Percentiles rank a stretch among this genome's conserved stretches.
phyloP scores from a whole-genome alignment of 2,797 vertebrate genomes.

The Smutsia gigantea region DNA sequence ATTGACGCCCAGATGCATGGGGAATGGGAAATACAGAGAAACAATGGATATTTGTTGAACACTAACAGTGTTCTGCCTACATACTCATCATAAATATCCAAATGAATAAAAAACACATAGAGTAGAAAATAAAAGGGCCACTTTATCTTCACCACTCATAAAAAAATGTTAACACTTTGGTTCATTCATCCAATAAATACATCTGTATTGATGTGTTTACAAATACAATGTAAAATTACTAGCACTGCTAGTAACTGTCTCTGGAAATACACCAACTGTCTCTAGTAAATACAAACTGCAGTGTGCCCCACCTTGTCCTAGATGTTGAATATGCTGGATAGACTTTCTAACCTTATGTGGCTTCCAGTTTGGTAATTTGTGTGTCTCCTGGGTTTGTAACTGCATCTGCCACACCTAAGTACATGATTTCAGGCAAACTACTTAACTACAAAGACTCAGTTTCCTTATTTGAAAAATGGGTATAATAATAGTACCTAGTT shows the following conservation, averaged over 20 bases:
- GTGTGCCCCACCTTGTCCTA: background rate
- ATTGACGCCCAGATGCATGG: background rate
- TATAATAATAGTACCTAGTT: background rate
- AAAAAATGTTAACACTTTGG: background rate
- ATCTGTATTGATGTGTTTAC: background rate
- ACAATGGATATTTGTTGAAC: background rate
- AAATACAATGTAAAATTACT: too few species aligned
- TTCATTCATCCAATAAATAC: background rate
- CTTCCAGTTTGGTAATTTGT: background rate
- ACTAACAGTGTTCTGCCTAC: background rate
- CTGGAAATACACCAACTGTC: too few species aligned
- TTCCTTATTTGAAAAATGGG: constrained; percentile 30
- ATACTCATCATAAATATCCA: constrained; percentile 9
- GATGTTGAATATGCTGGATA: background rate
- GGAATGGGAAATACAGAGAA: background rate
- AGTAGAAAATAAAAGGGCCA: background rate
- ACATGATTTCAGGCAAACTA: background rate
- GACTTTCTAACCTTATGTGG: background rate
- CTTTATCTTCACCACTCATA: background rate
- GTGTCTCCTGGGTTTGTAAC: background rate
- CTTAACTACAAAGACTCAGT: background rate
- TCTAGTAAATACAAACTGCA: too few species aligned
- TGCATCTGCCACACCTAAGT: background rate
- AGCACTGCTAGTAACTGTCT: too few species aligned
- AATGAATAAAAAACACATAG: background rate